Conservation (phyloP, 2,888 invertebrate species). For the Plagodis pulveraria region DNA sequence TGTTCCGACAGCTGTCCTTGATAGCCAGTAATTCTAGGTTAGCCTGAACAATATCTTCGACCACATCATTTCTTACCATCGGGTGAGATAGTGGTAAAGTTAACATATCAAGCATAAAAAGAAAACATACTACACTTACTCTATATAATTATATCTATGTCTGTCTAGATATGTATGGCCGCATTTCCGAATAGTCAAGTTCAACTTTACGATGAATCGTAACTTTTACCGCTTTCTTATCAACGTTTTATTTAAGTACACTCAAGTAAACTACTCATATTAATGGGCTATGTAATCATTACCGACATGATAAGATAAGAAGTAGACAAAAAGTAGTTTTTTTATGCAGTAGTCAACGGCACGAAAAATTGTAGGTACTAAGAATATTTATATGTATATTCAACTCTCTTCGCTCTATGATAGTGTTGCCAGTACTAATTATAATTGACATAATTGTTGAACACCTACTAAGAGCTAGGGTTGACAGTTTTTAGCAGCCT, state of each 20-base stretch:
- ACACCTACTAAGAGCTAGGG: conserved; percentile 12
- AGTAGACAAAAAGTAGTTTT: conserved; percentile 21
- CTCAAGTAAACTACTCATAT: too few species aligned
- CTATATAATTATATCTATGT: too few species aligned
- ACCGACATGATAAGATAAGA: conserved; percentile 6
- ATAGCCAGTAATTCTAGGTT: too few species aligned
- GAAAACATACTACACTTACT: too few species aligned
- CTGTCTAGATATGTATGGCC: too few species aligned
- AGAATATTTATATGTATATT: conserved; percentile 9
- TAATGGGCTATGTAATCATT: background rate
- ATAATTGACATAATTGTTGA: conserved; percentile 58
- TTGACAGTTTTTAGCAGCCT: background rate
- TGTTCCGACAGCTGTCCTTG: too few species aligned
- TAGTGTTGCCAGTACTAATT: conserved; percentile 54
- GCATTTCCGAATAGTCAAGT: too few species aligned
- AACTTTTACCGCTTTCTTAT: background rate
- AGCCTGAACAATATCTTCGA: too few species aligned
- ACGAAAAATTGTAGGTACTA: conserved; percentile 25
- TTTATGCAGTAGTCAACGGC: conserved; percentile 20
- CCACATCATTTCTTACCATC: too few species aligned
- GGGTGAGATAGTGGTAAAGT: too few species aligned
- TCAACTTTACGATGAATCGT: too few species aligned
- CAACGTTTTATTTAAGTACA: background rate
- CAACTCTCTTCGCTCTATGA: conserved; percentile 37
- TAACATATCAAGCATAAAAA: too few species aligned